Percentiles rank a stretch among this genome's conserved stretches.
phyloP scores from a whole-genome alignment of 2,797 vertebrate species.

The Hypotaenidia okinawae region DNA sequence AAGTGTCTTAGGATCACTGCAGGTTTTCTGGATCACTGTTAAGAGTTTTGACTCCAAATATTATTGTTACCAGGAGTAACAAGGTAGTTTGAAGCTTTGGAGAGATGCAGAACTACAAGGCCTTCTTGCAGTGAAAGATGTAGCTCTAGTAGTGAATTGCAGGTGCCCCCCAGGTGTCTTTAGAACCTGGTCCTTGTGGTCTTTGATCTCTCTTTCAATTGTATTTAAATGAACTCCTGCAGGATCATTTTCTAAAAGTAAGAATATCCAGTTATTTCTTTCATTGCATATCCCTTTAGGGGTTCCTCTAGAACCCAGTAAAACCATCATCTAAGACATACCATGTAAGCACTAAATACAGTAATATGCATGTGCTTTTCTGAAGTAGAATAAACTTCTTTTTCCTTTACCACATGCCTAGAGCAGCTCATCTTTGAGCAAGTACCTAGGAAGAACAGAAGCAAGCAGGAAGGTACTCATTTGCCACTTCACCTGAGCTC shows the following conservation, averaged over 20 bases:
- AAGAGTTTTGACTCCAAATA: background rate
- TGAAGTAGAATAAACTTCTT: background rate
- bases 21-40: background rate
- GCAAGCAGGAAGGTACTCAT: background rate
- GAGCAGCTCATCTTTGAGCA: background rate
- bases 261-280: background rate
- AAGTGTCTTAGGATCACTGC: background rate
- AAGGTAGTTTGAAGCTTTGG: background rate
- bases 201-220: background rate
- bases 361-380: background rate
- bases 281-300: background rate
- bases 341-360: background rate
- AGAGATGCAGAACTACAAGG: background rate
- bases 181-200: background rate
- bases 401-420: background rate
- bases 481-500: background rate
- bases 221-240: background rate
- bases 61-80: background rate
- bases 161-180: background rate
- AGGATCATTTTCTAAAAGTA: background rate
- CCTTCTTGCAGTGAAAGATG: background rate
- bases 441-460: background rate
- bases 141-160: background rate
- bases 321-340: background rate
- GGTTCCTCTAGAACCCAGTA: background rate